A percentile compares a stretch with the other conserved stretches of the same genome.
phyloP scores from a whole-genome alignment of 1,140 invertebrate genomes.

The Belonocnema kinseyi region DNA sequence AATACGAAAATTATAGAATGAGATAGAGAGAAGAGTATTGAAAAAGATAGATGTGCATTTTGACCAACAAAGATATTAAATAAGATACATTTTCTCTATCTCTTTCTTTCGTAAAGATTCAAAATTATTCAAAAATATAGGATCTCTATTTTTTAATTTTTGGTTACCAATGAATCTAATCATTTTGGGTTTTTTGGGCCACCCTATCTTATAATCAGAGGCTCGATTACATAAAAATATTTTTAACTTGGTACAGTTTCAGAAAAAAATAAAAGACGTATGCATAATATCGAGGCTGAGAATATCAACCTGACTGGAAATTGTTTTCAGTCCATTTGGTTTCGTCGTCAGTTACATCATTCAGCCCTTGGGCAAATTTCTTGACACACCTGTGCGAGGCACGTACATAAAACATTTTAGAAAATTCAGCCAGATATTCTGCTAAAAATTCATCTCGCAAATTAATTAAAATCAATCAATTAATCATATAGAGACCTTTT shows the following conservation, averaged over 20 bases:
- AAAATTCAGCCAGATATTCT: neutral
- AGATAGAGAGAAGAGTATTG: too few relatives aligned
- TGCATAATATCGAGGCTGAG: neutral
- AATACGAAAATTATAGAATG: too few relatives aligned
- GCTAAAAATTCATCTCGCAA: neutral
- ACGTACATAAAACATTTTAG: neutral
- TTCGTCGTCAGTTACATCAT: neutral
- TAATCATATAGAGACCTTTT: neutral
- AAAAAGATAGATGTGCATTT: too few relatives aligned
- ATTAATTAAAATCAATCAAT: neutral
- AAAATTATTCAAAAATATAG: too few relatives aligned
- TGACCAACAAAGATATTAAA: too few relatives aligned
- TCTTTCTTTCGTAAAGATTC: too few relatives aligned
- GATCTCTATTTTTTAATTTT: too few relatives aligned
- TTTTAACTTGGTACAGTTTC: neutral
- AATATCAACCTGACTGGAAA: slow-evolving; percentile 1
- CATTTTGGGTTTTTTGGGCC: too few relatives aligned
- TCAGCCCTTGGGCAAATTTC: slow-evolving; percentile 13
- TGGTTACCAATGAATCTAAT: too few relatives aligned
- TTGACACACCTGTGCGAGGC: neutral
- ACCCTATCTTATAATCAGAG: too few relatives aligned
- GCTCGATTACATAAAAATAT: too few relatives aligned
- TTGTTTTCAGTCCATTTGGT: neutral
- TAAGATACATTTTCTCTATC: too few relatives aligned
- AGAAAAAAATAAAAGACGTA: neutral